A percentile compares a stretch with the other conserved stretches of the same genome.
Evolutionary conservation across 2,888 invertebrate species (phyloP).

Genomic region (Eucriotettix oculatus): DNA sequence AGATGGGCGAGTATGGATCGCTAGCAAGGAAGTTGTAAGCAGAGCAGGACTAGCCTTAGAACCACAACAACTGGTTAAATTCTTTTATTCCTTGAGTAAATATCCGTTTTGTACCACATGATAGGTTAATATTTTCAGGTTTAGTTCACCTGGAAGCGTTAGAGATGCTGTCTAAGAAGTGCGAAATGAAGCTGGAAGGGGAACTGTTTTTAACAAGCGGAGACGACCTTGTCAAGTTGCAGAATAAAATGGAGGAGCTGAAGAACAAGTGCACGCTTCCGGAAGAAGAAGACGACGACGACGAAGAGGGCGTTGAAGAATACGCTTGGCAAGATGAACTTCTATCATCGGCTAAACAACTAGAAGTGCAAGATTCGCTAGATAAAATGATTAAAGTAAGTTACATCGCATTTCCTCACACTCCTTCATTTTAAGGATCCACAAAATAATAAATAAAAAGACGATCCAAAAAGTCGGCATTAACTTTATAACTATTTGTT

Average conservation of each 20-base stretch:
- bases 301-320: conserved; percentile 26
- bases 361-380: conserved; percentile 43
- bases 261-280: conserved; percentile 61
- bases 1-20: too few relatives aligned
- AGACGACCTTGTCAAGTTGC: conserved; percentile 44
- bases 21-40: too few relatives aligned
- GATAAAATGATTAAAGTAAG: conserved; percentile 41
- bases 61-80: too few relatives aligned
- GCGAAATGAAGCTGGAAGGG: conserved; percentile 53
- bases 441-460: too few relatives aligned
- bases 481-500: too few relatives aligned
- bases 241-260: conserved; percentile 62
- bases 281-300: conserved; percentile 45
- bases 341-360: conserved; percentile 40
- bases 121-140: conserved; percentile 29
- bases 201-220: conserved; percentile 37
- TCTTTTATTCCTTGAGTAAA: too few relatives aligned
- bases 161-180: conserved; percentile 76
- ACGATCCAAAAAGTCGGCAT: too few relatives aligned
- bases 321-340: conserved; percentile 27
- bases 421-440: too few relatives aligned
- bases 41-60: too few relatives aligned
- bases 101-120: too few relatives aligned
- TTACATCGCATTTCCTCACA: not conserved
- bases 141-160: conserved; percentile 79